These are phyloP conservation scores for Pseudomyrmex gracilis DNA, from an alignment of 1,140 invertebrate genomes.

Conservation along the genomic window DNA sequence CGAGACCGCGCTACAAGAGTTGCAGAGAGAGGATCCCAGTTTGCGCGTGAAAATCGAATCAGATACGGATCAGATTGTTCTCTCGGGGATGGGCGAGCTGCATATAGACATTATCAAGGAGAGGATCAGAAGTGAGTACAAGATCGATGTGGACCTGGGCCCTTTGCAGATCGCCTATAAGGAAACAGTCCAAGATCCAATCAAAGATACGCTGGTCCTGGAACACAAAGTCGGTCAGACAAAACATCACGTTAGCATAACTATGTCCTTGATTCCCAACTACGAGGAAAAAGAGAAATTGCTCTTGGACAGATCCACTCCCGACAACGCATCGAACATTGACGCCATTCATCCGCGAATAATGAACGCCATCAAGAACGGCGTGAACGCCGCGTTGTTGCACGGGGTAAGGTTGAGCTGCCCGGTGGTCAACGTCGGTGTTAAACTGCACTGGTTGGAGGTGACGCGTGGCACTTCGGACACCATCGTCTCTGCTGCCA, in stretches of 20 bases:
- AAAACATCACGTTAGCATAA: constrained; percentile 87
- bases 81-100: constrained; percentile 98
- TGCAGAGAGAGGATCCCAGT: constrained; percentile 98
- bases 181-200: constrained; percentile 88
- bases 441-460: constrained; percentile 92
- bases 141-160: constrained; percentile 96
- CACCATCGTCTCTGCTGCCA: constrained; percentile 91
- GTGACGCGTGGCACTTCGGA: constrained; percentile 90
- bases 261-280: constrained; percentile 86
- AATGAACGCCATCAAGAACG: constrained; percentile 87
- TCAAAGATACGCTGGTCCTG: constrained; percentile 86
- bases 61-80: constrained; percentile 94
- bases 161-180: constrained; percentile 97
- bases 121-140: constrained; percentile 94
- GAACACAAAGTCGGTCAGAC: constrained; percentile 89
- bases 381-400: constrained; percentile 88
- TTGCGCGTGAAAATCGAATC: constrained; percentile 91
- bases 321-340: constrained; percentile 88
- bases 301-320: constrained; percentile 87
- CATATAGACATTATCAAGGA: constrained; percentile 98
- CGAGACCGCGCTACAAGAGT: constrained; percentile 93
- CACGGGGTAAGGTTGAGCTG: constrained; percentile 91
- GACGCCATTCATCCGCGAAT: constrained; percentile 87
- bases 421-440: constrained; percentile 90
- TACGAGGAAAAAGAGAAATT: constrained; percentile 79